Evolutionary conservation across 2,888 invertebrate species (phyloP).

Genomic region (Limnephilus rhombicus): DNA sequence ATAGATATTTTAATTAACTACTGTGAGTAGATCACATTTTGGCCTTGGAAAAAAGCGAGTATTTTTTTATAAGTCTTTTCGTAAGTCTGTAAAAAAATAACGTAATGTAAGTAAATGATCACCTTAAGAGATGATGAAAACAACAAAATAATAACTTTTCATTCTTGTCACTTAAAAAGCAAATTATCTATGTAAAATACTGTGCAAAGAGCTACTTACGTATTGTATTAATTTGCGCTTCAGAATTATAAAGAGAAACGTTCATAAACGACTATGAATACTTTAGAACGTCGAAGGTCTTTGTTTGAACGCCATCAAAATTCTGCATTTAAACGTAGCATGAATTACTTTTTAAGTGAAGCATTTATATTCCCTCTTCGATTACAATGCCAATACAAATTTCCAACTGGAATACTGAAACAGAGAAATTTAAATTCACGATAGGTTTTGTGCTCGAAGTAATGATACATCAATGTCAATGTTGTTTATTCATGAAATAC

Average conservation of each 20-base stretch:
- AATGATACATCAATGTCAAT: slow-evolving; percentile 8
- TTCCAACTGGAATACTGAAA: slow-evolving; percentile 3
- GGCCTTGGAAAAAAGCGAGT: too few relatives aligned
- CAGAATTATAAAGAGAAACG: neutral
- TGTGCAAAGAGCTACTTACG: neutral
- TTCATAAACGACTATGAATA: neutral
- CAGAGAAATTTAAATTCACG: slow-evolving; percentile 6
- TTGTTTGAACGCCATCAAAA: neutral
- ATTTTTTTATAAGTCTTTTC: too few relatives aligned
- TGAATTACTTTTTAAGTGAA: neutral
- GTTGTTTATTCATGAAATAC: neutral
- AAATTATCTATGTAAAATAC: neutral
- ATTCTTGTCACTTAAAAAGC: neutral
- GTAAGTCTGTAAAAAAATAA: too few relatives aligned
- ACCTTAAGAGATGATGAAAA: neutral
- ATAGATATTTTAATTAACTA: too few relatives aligned
- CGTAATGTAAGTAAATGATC: too few relatives aligned
- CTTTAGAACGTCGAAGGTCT: neutral
- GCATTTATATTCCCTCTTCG: slow-evolving; percentile 10
- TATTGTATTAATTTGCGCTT: neutral
- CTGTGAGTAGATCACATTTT: too few relatives aligned
- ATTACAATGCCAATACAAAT: slow-evolving; percentile 17
- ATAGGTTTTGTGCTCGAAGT: neutral
- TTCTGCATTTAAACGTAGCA: neutral
- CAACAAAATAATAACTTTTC: neutral